Evolutionary conservation across 2,888 invertebrate genomes (phyloP), one percentile per base, ranked within the genome.

Genomic region (Lithodes maja): DNA sequence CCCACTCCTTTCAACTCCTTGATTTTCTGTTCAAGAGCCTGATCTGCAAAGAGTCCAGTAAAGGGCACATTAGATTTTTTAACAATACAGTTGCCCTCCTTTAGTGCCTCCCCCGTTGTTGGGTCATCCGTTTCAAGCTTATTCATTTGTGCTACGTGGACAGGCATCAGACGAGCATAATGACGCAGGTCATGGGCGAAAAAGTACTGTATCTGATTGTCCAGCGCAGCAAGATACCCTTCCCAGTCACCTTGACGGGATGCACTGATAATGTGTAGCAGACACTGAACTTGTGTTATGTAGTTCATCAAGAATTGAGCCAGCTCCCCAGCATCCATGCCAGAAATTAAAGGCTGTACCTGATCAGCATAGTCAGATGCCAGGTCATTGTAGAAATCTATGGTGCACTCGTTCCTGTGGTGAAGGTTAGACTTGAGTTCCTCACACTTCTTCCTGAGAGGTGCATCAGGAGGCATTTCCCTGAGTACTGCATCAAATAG

Each of bases 201-300:
- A 12, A 77, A 75, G 49, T 75, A 75, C 75, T 75, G 5, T 5
- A 75, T 75, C n/a, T 75, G 75, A 7, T 75, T 49, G 49, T 75
- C 49, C 5, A 33, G 75, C 5, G 49, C 75, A 12, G 75, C 75
- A 33, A 75, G 75, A 12, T 75, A 61, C 5, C 61, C 61, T 61
- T 61, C 61, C 61, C 61, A 61, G 12, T 61, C 61, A 61, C 61
- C 61, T n/a, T 61, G 61, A 7, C 61, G 61, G 12, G 7, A 61
- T 61, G 61, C 12, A 12, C 61, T 61, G 61, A 61, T 61, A 12
- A 61, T 61, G 12, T 61, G 61, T 3, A 61, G 61, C 61, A 61
- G 61, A 12, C 12, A 61, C 3, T 61, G 7, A 3, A 61, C 61
- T 61, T 61, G 61, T 61, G 3, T 3, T 12, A 61, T 61, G 61